A percentile compares a stretch with the other conserved stretches of the same genome.
Conservation (phyloP, 1,140 invertebrate species). For the Cyrtorhinus lividipennis region DNA sequence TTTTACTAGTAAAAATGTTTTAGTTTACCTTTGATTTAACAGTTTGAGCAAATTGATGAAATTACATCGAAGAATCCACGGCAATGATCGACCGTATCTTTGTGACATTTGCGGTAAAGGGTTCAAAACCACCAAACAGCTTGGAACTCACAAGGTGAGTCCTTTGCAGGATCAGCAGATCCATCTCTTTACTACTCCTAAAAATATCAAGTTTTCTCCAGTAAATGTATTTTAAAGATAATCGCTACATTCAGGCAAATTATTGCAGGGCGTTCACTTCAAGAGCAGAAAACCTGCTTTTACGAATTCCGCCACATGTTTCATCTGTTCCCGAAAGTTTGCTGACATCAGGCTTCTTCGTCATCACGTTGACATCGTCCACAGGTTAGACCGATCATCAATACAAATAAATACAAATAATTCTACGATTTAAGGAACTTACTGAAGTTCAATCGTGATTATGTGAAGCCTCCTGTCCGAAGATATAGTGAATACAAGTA, state of each 20-base stretch:
- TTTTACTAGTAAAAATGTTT: too few relatives aligned
- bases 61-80: constrained; percentile 52
- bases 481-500: too few relatives aligned
- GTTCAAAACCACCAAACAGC: constrained; percentile 61
- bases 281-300: constrained; percentile 32
- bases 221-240: neutral
- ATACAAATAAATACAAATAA: too few relatives aligned
- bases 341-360: constrained; percentile 40
- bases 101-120: constrained; percentile 54
- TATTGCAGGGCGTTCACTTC: neutral
- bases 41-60: constrained; percentile 46
- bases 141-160: constrained; percentile 45
- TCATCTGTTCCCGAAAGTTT: constrained; percentile 45
- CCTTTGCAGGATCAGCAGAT: too few relatives aligned
- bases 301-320: constrained; percentile 31
- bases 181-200: too few relatives aligned
- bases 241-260: too few relatives aligned
- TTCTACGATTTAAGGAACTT: too few relatives aligned
- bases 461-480: too few relatives aligned
- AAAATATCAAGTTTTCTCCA: too few relatives aligned
- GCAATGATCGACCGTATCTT: constrained; percentile 41
- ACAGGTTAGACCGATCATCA: constrained; percentile 46
- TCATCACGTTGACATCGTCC: constrained; percentile 46
- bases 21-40: too few relatives aligned
- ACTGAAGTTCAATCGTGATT: too few relatives aligned